phyloP scores from a whole-genome alignment of 92 coral and sea anemone species.

The Montipora capitata region DNA sequence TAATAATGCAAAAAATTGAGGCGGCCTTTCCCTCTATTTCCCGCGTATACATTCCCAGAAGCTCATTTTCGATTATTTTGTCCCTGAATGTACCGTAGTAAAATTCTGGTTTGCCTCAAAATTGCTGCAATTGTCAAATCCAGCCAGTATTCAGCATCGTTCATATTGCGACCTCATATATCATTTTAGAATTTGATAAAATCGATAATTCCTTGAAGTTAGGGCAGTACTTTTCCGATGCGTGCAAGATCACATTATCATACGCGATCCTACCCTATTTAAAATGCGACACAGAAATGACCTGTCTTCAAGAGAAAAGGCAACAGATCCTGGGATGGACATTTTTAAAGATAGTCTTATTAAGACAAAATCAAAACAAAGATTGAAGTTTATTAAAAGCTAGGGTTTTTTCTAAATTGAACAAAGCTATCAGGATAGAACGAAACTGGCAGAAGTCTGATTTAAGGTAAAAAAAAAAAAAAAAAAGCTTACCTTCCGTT shows the following conservation, averaged over 20 bases:
- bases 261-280: neutral
- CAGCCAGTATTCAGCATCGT: neutral
- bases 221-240: neutral
- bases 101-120: neutral
- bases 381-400: neutral
- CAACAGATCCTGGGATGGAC: neutral
- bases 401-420: neutral
- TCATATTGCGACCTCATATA: neutral
- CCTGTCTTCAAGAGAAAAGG: no score
- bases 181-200: constrained; percentile 15
- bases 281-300: neutral
- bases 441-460: neutral
- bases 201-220: constrained; percentile 26
- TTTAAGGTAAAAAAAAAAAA: no score
- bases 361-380: constrained; percentile 12
- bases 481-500: constrained; percentile 30
- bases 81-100: neutral
- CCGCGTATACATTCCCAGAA: neutral
- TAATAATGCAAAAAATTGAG: neutral
- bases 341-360: constrained; percentile 7
- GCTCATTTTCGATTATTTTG: neutral
- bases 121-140: neutral
- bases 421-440: neutral
- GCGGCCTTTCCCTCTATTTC: no score
- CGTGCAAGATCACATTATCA: neutral